Evolutionary conservation across 2,888 invertebrate genomes (phyloP), one percentile per base, ranked within the genome.

Genomic region (Cancer borealis): DNA sequence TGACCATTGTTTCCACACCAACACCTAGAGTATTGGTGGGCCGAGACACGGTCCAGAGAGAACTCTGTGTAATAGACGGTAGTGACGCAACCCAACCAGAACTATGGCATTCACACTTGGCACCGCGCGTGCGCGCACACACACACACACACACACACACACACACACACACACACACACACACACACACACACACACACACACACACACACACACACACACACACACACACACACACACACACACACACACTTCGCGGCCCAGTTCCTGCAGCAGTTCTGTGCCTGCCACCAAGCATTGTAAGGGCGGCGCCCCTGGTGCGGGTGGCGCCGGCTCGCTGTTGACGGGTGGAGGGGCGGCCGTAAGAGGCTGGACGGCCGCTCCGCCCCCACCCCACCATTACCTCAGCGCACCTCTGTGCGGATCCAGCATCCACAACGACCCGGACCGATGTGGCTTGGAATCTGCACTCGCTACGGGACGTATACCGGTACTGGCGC

Each of bases 381-480:
- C 47, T 45, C 47, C 92, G 10, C 79, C 30, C 79, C 79, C 79
- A 84, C 87, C 93, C 46, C 91, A 91, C 87, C 79, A 93, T 93
- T 93, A 93, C 93, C 93, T 93, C 93, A 93, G 93, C 91, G 47
- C 91, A 54, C 90, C 49, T 66, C 66, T 30, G 39, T 30, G 12
- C 49, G 54, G 91, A 54, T 45, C 54, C 60, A 60, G 73, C 93
- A 91, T 60, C 39, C 12, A 66, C 26, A 87, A 84, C 93, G 87
- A 47, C 14, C 91, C 91, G 87, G 87, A n/a, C 49, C 26, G 91
- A 66, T n/a, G 66, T 66, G 21, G 66, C 66, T 21, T 6, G 66
- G 66, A 66, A n/a, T n/a, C n/a, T 66, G 66, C 66, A 66, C 21
- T 6, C 66, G 3, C 6, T n/a, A 21, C n/a, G 21, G 66, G 66